Conservation (phyloP, 2,797 vertebrate genomes). For the Danio choprae region DNA sequence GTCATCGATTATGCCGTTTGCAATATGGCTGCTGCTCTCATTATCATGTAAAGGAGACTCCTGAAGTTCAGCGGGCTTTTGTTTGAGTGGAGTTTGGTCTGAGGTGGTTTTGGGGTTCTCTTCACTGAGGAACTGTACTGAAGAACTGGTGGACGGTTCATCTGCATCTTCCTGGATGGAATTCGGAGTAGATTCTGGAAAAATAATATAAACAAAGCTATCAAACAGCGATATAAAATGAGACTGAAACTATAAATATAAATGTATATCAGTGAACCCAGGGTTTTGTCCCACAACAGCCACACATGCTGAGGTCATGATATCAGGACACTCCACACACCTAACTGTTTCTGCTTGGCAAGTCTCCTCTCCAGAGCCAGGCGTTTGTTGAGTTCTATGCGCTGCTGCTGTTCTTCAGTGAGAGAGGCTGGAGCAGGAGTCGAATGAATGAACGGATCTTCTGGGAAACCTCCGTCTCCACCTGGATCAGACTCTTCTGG, state of each 20-base stretch:
- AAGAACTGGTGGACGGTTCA: conserved; percentile 49
- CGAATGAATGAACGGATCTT: conserved; percentile 62
- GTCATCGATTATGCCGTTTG: conserved; percentile 20
- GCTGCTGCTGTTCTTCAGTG: conserved; percentile 85
- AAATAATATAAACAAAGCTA: neutral
- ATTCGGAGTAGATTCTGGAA: conserved; percentile 60
- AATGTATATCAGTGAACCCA: neutral
- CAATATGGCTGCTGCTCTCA: conserved; percentile 10
- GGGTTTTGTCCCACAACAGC: neutral
- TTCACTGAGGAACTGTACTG: conserved; percentile 25
- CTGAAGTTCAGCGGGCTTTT: conserved; percentile 43
- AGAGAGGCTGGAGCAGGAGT: conserved; percentile 69
- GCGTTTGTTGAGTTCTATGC: conserved; percentile 87
- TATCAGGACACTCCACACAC: conserved; percentile 55
- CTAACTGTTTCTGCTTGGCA: conserved; percentile 77
- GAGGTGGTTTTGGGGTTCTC: conserved; percentile 41
- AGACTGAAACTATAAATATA: neutral
- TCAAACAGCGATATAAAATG: neutral
- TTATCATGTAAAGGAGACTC: conserved; percentile 37
- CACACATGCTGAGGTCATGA: neutral
- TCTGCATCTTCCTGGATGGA: conserved; percentile 23
- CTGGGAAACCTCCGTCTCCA: conserved; percentile 43
- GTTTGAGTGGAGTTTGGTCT: conserved; percentile 35
- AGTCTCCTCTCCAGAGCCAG: conserved; percentile 87
- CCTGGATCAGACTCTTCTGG: conserved; percentile 67